Evolutionary conservation across 2,888 invertebrate species (phyloP).

Genomic region (Phasia obesa): DNA sequence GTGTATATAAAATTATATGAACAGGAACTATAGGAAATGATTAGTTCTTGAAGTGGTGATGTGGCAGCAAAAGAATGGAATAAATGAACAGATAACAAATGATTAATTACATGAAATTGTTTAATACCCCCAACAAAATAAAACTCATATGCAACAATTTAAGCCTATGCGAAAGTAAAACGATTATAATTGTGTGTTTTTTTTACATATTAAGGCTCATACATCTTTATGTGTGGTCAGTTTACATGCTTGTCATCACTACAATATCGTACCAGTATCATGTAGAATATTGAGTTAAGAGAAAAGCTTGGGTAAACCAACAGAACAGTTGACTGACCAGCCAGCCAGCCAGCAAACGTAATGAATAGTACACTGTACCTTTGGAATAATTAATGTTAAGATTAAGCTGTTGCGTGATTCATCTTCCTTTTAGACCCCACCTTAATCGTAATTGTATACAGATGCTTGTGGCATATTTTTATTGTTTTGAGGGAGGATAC

Average conservation of each 20-base stretch:
- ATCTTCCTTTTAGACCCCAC: slow-evolving; percentile 55
- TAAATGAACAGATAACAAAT: slow-evolving; percentile 55
- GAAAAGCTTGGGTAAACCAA: background rate
- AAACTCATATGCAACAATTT: slow-evolving; percentile 25
- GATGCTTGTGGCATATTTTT: slow-evolving; percentile 46
- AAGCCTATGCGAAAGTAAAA: slow-evolving; percentile 1
- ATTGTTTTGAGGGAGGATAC: slow-evolving; percentile 27
- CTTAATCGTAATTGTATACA: slow-evolving; percentile 57
- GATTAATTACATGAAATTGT: slow-evolving; percentile 65
- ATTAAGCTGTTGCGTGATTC: slow-evolving; percentile 65
- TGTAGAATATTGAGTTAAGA: slow-evolving; percentile 9
- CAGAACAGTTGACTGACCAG: background rate
- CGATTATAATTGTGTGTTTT: slow-evolving; percentile 4
- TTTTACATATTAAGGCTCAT: slow-evolving; percentile 8
- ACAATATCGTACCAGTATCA: slow-evolving; percentile 28
- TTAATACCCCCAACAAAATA: slow-evolving; percentile 51
- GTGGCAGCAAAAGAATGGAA: slow-evolving; percentile 17
- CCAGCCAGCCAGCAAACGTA: background rate
- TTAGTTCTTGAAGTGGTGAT: slow-evolving; percentile 50
- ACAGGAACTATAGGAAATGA: no score
- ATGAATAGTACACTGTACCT: background rate
- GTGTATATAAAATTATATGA: no score
- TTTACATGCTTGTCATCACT: slow-evolving; percentile 62
- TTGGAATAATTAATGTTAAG: slow-evolving; percentile 41
- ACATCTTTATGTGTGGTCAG: slow-evolving; percentile 54